Evolutionary conservation across 37 sponge, comb jelly and placozoan species (phyloP).

Genomic region (Cladorhizidae sp.): DNA sequence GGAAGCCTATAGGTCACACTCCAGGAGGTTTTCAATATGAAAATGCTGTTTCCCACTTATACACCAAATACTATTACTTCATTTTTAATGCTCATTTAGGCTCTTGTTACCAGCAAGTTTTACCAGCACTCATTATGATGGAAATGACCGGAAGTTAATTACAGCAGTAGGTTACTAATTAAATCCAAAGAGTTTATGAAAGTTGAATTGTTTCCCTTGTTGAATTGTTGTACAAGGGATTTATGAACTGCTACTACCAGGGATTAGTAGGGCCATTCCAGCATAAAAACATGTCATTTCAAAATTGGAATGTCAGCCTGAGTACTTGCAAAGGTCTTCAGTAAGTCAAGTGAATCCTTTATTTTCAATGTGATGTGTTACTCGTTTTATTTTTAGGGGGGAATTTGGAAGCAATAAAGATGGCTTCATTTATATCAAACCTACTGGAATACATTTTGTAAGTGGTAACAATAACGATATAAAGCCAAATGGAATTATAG

Average conservation of each 20-base stretch:
- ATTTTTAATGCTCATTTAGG: conserved; percentile 11
- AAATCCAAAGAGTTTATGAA: too few relatives aligned
- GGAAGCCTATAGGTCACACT: too few relatives aligned
- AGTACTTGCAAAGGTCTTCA: background rate
- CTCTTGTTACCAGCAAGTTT: conserved; percentile 28
- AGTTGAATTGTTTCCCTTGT: background rate
- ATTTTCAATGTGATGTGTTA: background rate
- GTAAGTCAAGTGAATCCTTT: background rate
- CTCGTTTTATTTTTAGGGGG: background rate
- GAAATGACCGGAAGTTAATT: conserved; percentile 5
- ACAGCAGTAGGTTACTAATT: background rate
- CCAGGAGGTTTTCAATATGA: too few relatives aligned
- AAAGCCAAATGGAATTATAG: too few relatives aligned
- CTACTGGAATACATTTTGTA: background rate
- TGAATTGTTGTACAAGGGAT: conserved; percentile 38
- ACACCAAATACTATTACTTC: too few relatives aligned
- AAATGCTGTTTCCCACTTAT: too few relatives aligned
- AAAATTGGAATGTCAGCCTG: background rate
- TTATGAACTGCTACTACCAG: conserved; percentile 78
- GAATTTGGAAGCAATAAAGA: background rate
- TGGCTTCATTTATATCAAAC: background rate
- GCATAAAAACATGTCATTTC: background rate
- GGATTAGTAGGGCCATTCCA: conserved; percentile 49
- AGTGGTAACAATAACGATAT: too few relatives aligned
- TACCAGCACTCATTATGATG: conserved; percentile 12